These are phyloP conservation scores for Acronicta leporina DNA, from an alignment of 2,888 invertebrate genomes.

Conservation along the genomic window DNA sequence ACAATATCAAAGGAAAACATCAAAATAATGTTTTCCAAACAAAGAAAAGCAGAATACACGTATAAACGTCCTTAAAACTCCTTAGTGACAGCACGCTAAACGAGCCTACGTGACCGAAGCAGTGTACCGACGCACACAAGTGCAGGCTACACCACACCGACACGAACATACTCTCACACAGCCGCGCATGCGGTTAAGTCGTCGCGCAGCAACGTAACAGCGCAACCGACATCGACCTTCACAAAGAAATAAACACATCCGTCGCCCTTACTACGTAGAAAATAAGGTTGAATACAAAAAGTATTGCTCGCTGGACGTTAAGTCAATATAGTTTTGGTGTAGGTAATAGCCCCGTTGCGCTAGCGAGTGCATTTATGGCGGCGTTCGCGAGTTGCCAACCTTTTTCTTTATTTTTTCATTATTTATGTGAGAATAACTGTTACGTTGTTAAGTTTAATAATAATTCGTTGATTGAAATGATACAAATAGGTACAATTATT, in stretches of 20 bases:
- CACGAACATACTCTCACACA: constrained; percentile 71
- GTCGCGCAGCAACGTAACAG: constrained; percentile 50
- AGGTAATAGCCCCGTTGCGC: constrained; percentile 84
- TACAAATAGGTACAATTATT: constrained; percentile 39
- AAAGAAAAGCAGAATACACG: constrained; percentile 65
- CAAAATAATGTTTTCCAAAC: constrained; percentile 53
- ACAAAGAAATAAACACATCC: constrained; percentile 82
- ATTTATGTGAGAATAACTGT: constrained; percentile 75
- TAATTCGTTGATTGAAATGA: constrained; percentile 56
- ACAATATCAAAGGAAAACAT: constrained; percentile 15
- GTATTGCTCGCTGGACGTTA: constrained; percentile 57
- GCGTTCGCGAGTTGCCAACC: constrained; percentile 80
- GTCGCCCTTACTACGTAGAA: constrained; percentile 61
- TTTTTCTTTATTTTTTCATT: constrained; percentile 72
- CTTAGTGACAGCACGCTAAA: constrained; percentile 64
- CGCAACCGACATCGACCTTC: constrained; percentile 81
- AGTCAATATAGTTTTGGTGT: constrained; percentile 38
- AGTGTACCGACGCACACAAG: constrained; percentile 78
- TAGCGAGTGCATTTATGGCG: constrained; percentile 88
- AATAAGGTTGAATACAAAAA: constrained; percentile 62
- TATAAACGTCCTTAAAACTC: constrained; percentile 74
- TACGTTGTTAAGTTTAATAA: constrained; percentile 59
- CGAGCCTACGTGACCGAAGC: constrained; percentile 87
- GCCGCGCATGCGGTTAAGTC: constrained; percentile 75
- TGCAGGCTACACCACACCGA: constrained; percentile 59